Percentiles rank a stretch among this genome's conserved stretches.
phyloP scores from a whole-genome alignment of 1,140 invertebrate genomes.

The Caenorhabditis briggsae region DNA sequence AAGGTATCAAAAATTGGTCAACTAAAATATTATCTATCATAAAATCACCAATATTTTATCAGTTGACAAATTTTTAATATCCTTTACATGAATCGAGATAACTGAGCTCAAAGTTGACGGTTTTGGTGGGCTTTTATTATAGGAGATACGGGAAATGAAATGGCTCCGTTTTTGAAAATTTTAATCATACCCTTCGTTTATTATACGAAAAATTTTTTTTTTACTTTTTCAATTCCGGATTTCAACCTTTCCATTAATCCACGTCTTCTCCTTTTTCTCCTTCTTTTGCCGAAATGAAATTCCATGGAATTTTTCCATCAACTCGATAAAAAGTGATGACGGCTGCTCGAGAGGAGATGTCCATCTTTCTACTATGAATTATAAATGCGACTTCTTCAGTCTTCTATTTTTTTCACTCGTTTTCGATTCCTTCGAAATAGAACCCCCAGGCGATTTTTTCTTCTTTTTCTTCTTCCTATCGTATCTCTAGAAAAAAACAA shows the following conservation, averaged over 20 bases:
- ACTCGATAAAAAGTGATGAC: constrained; percentile 46
- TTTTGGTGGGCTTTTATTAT: no score
- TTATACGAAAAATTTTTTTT: constrained; percentile 16
- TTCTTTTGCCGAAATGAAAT: constrained; percentile 12
- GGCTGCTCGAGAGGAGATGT: background rate
- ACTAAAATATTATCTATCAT: no score
- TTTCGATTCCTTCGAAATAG: constrained; percentile 5
- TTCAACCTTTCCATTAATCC: background rate
- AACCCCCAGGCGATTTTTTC: background rate
- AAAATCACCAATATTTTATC: no score
- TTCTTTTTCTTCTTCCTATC: background rate
- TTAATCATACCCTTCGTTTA: background rate
- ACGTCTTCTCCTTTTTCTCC: background rate
- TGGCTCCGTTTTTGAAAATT: no score
- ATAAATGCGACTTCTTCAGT: constrained; percentile 43
- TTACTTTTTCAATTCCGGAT: background rate
- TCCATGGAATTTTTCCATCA: constrained; percentile 52
- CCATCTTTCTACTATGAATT: constrained; percentile 37
- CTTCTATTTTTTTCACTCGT: background rate
- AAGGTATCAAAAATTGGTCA: no score
- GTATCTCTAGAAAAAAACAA: background rate
- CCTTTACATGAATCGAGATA: no score
- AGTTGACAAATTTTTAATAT: no score
- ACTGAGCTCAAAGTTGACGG: no score
- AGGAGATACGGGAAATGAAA: no score